These are phyloP conservation scores for Lycophotia porphyrea DNA, from an alignment of 2,888 invertebrate species.

Conservation along the genomic window DNA sequence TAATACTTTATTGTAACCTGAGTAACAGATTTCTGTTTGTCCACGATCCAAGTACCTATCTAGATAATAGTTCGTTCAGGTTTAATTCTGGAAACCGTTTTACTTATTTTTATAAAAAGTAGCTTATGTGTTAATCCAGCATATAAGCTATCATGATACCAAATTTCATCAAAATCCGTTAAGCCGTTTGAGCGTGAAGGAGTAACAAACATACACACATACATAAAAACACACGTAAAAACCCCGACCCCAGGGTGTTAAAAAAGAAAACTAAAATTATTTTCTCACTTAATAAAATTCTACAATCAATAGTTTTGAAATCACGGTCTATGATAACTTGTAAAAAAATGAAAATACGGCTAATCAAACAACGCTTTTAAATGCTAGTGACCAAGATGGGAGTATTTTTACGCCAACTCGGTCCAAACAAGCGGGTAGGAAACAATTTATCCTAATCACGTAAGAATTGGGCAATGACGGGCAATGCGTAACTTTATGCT, in stretches of 20 bases:
- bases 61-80: neutral
- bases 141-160: too few relatives aligned
- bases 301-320: neutral
- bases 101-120: neutral
- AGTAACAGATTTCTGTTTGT: neutral
- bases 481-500: constrained; percentile 11
- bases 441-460: constrained; percentile 57
- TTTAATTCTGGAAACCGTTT: neutral
- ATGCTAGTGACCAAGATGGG: neutral
- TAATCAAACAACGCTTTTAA: constrained; percentile 3
- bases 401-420: constrained; percentile 33
- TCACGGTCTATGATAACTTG: neutral
- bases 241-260: neutral
- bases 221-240: too few relatives aligned
- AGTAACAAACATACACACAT: too few relatives aligned
- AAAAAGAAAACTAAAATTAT: neutral
- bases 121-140: too few relatives aligned
- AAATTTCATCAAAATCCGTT: too few relatives aligned
- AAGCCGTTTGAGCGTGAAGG: too few relatives aligned
- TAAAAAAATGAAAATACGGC: constrained; percentile 6
- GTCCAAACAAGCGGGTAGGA: neutral
- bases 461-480: constrained; percentile 27
- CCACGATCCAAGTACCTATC: neutral
- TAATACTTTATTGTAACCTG: neutral
- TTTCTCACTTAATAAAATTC: neutral